Percentiles rank a stretch among this genome's conserved stretches.
Evolutionary conservation across 2,113 vertebrate species (phyloP).

Genomic region (Leuciscus idus): DNA sequence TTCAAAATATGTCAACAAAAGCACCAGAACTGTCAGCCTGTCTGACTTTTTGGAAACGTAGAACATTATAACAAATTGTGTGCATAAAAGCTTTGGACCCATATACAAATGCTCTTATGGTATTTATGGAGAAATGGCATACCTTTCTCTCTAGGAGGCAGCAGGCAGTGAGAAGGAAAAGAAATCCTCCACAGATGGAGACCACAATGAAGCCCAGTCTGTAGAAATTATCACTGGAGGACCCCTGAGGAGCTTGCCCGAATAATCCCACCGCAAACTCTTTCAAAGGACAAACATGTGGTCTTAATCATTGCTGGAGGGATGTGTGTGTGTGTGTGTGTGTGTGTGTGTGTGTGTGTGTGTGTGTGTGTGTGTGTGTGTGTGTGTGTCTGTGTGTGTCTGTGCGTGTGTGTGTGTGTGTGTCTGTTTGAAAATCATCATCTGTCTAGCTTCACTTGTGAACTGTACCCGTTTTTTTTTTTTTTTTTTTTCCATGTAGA

Average conservation of each 20-base stretch:
- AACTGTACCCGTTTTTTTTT: neutral
- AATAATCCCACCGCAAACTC: slow-evolving; percentile 21
- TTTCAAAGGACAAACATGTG: slow-evolving; percentile 36
- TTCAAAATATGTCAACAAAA: neutral
- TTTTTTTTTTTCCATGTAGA: neutral
- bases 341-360: neutral
- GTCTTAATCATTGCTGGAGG: slow-evolving; percentile 10
- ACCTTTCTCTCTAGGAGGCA: slow-evolving; percentile 52
- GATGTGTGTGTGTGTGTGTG: neutral
- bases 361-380: neutral
- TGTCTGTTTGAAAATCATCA: neutral
- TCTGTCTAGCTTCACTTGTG: neutral
- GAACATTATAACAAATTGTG: neutral
- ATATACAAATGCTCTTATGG: neutral
- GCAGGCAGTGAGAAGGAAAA: slow-evolving; percentile 44
- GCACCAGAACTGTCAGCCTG: neutral
- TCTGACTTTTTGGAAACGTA: neutral
- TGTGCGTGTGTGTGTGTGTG: neutral
- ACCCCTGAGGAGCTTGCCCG: slow-evolving; percentile 14
- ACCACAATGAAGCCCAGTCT: slow-evolving; percentile 52
- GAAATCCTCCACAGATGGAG: slow-evolving; percentile 46
- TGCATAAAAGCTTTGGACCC: neutral
- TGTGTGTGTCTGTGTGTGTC: neutral
- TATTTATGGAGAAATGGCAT: neutral
- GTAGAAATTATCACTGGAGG: slow-evolving; percentile 37